Evolutionary conservation across 2,113 vertebrate species (phyloP), one percentile per base, ranked within the genome.

Genomic region (Coptodon rendalli): DNA sequence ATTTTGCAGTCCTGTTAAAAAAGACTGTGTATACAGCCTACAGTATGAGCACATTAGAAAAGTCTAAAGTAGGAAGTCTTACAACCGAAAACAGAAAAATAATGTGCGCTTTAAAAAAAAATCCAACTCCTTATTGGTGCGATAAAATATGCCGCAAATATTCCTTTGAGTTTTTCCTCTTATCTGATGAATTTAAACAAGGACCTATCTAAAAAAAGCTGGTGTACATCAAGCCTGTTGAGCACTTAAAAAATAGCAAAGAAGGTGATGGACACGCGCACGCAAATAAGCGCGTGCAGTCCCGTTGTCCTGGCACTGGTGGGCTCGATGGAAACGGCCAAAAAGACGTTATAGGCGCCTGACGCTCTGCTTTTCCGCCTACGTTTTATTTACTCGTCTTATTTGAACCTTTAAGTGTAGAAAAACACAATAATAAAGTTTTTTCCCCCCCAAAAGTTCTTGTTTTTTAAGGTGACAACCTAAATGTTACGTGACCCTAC

Each of bases 401-500:
- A 52, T 54, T 66, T 1, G 22, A 53, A 36, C 22, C 13, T 63
- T 52, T 50, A 50, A 12, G 16, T 78, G 27, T n/a, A 31, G 1
- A 50, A 29, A 50, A 50, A 50, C 73, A 29, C 4, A 52, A n/a
- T 7, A 78, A 31, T 6, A 19, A 81, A 7, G 24, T 5, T 12
- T 19, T 3, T 4, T 0, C 0, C 0, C 6, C 14, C 17, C 17
- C 1, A 24, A 63, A n/a, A 22, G n/a, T 24, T 68, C 45, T 38
- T 68, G 4, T 38, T 29, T 78, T 78, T 29, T 13, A 31, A 31
- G 3, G 50, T 27, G 43, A 50, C 27, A 50, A 78, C 45, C 43
- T 78, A 50, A 50, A 78, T 52, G 71, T 31, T 29, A n/a, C 3
- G 38, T 61, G 56, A 31, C 17, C 38, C 17, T 29, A 16, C 22